Evolutionary conservation across 2,113 vertebrate species (phyloP).

Genomic region (Phalacrocorax brasilianus): DNA sequence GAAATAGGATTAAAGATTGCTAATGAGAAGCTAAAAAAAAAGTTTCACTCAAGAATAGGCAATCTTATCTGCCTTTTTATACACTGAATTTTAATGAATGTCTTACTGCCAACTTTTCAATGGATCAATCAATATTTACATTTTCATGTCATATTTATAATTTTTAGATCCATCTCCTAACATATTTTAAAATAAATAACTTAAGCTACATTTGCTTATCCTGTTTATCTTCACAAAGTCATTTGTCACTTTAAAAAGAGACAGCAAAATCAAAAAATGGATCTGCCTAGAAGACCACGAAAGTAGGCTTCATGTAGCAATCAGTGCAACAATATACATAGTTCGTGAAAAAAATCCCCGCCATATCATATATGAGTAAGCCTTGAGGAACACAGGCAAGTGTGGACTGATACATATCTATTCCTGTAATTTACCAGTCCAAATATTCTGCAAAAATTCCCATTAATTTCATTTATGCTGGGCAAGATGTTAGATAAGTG

Average conservation of each 20-base stretch:
- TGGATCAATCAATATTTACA: background rate
- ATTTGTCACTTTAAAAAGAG: background rate
- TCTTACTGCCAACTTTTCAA: background rate
- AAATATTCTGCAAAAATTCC: background rate
- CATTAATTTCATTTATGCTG: background rate
- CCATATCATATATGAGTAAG: background rate
- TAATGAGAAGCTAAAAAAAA: background rate
- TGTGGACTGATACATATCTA: background rate
- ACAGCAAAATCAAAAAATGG: background rate
- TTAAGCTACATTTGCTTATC: background rate
- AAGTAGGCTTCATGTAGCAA: background rate
- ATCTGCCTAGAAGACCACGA: background rate
- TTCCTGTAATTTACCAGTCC: background rate
- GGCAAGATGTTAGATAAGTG: background rate
- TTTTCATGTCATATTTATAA: background rate
- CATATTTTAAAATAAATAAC: background rate
- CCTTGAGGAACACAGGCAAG: background rate
- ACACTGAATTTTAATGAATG: background rate
- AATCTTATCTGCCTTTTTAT: background rate
- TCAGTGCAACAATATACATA: background rate
- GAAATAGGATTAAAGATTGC: background rate
- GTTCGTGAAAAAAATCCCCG: fast-evolving
- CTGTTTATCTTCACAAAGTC: background rate
- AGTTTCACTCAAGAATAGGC: background rate
- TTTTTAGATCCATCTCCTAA: background rate